Conservation (phyloP, 2,113 vertebrate species). For the Henicopernis longicauda region DNA sequence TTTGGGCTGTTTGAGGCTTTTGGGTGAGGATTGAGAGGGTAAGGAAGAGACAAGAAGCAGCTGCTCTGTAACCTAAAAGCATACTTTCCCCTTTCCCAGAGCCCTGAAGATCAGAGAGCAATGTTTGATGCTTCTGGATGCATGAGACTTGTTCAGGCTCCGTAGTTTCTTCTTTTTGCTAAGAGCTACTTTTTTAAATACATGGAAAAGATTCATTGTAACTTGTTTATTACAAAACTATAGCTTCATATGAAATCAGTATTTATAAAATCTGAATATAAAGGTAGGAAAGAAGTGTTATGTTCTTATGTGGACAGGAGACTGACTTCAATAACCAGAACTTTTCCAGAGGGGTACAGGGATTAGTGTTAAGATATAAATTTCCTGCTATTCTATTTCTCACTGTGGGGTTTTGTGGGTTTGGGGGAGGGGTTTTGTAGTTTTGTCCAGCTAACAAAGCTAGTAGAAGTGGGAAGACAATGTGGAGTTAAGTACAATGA, state of each 20-base stretch:
- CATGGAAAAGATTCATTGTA: not conserved
- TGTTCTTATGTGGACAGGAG: not conserved
- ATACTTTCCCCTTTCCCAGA: not conserved
- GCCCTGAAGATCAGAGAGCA: not conserved
- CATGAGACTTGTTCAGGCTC: not conserved
- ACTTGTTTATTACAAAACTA: not conserved
- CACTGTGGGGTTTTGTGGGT: not conserved
- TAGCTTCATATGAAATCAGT: not conserved
- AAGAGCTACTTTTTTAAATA: not conserved
- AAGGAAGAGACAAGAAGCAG: not conserved
- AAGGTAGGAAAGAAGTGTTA: not conserved
- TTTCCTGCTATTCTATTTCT: not conserved
- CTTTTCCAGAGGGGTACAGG: not conserved
- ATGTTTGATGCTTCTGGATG: not conserved
- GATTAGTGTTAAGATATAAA: not conserved
- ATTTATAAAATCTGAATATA: not conserved
- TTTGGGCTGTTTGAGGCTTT: not conserved
- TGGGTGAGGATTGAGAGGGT: not conserved
- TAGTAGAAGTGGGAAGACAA: not conserved
- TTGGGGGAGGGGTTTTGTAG: accelerated
- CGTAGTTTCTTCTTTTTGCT: not conserved
- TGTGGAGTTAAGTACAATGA: not conserved
- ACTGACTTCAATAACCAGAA: not conserved
- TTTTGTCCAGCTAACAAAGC: not conserved
- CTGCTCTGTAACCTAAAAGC: not conserved